Base-by-base conservation (phyloP, 2,797 vertebrate genomes). In the Heteromormyrus szaboi region DNA sequence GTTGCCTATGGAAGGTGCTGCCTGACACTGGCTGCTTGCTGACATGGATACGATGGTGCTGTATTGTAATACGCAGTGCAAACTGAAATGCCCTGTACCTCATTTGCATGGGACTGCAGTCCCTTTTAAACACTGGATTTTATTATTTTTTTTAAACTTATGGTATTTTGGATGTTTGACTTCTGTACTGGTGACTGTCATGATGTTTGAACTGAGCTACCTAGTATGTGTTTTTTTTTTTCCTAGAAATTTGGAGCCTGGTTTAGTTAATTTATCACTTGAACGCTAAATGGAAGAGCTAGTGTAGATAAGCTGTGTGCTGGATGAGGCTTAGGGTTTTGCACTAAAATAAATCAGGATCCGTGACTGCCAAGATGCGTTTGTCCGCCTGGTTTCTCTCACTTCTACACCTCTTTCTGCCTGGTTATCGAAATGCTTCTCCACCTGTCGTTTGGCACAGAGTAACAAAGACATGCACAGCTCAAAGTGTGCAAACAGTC, bases 321-420 rank as follows among this genome's bases (percentile, higher is more conserved):
- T 56, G 65, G 37, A 41, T 72, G n/a, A 81, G 68, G 25, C 48
- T 89, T 54, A 29, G 48, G 54, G 65, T 72, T 87, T 87, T 87
- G 89, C 85, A 89, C 85, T 89, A 87, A 89, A 89, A 89, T 87
- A 79, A 89, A 89, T 56, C 68, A 44, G 85, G 51, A 53, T 79
- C 12, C 37, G 9, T 79, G 29, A 59, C 44, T 65, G 50, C 88
- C 88, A 88, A 4, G 22, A 59, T 25, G 76, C 1, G 8, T 46
- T 81, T 88, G 37, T 62, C 29, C 0, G n/a, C 37, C 19, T 33
- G 5, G 3, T 7, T 2, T 17, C n/a, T 53, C 37, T n/a, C 19
- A 6, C 72, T 44, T 44, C 0, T 79, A n/a, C 2, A 1, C 9
- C 59, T 41, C 41, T n/a, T 83, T 83, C 19, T 37, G 68, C 33